Evolutionary conservation across 2,113 vertebrate species (phyloP).

Genomic region (Clarias batrachus): DNA sequence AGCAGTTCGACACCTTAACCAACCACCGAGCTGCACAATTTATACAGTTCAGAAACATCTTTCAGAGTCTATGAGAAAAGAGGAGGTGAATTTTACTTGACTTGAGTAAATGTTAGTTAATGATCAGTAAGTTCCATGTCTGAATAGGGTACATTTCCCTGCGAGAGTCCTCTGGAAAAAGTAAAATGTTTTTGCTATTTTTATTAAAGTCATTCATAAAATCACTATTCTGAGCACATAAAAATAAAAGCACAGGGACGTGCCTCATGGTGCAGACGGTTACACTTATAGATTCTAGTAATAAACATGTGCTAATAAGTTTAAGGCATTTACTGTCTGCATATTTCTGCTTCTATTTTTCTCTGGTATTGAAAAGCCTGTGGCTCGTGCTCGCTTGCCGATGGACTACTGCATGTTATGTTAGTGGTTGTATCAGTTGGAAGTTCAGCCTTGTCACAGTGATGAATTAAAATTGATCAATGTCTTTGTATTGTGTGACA

Average conservation of each 20-base stretch:
- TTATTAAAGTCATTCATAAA: slow-evolving; percentile 24
- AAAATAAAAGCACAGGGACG: slow-evolving; percentile 40
- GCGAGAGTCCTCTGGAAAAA: background rate
- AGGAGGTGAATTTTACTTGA: background rate
- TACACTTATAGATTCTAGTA: slow-evolving; percentile 7
- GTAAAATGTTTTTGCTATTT: slow-evolving; percentile 21
- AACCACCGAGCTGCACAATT: background rate
- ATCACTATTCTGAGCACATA: slow-evolving; percentile 39
- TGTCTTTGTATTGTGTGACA: slow-evolving; percentile 27
- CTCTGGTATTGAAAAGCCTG: slow-evolving; percentile 14
- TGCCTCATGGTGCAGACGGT: slow-evolving; percentile 10
- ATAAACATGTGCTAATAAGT: slow-evolving; percentile 3
- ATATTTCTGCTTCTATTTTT: slow-evolving; percentile 41
- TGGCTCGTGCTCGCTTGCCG: slow-evolving; percentile 37
- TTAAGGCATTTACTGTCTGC: slow-evolving; percentile 22
- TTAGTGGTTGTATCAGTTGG: slow-evolving; percentile 56
- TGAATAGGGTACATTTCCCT: slow-evolving; percentile 13
- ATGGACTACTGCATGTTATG: slow-evolving; percentile 59
- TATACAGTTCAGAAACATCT: background rate
- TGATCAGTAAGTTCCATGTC: background rate
- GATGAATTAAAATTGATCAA: slow-evolving; percentile 43
- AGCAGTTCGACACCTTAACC: too few relatives aligned
- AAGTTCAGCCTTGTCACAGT: slow-evolving; percentile 49
- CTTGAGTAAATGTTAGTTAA: background rate
- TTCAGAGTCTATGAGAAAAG: background rate